These are phyloP conservation scores for Tinea trinotella DNA, from an alignment of 2,888 invertebrate genomes.

Conservation along the genomic window DNA sequence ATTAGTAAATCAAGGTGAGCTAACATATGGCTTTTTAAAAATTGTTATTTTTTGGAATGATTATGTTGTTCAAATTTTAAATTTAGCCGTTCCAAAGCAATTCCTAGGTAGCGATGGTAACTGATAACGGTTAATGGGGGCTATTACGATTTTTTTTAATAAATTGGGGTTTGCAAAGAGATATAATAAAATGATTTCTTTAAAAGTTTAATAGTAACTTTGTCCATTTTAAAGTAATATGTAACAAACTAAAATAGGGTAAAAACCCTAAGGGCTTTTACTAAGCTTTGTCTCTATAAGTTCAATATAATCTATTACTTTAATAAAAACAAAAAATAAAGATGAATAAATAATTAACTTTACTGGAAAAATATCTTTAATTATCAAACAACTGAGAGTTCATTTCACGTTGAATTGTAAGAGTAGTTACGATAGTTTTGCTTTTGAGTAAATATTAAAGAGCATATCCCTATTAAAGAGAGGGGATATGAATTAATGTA, in stretches of 20 bases:
- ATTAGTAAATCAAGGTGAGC: slow-evolving; percentile 21
- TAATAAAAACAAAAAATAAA: slow-evolving; percentile 27
- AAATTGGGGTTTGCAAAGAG: not conserved
- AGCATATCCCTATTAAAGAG: too few relatives aligned
- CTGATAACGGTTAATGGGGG: slow-evolving; percentile 58
- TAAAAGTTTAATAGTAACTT: not conserved
- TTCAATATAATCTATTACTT: slow-evolving; percentile 48
- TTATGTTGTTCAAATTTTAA: slow-evolving; percentile 66
- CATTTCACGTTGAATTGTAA: not conserved
- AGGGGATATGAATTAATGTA: slow-evolving; percentile 41
- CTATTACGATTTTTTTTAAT: slow-evolving; percentile 37
- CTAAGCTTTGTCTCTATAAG: slow-evolving; percentile 49
- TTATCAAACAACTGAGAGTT: not conserved
- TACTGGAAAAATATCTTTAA: not conserved
- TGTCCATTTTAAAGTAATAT: not conserved
- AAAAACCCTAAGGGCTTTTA: slow-evolving; percentile 41
- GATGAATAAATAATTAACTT: not conserved
- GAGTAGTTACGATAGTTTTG: not conserved
- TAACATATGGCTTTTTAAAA: slow-evolving; percentile 3
- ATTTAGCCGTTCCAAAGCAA: slow-evolving; percentile 46
- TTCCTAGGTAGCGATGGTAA: slow-evolving; percentile 46
- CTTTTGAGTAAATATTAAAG: slow-evolving; percentile 24
- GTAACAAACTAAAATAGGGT: slow-evolving; percentile 45
- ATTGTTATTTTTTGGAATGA: slow-evolving; percentile 43
- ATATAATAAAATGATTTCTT: not conserved